A percentile compares a stretch with the other conserved stretches of the same genome.
phyloP scores from a whole-genome alignment of 2,113 vertebrate genomes.

The Cacatua alba region DNA sequence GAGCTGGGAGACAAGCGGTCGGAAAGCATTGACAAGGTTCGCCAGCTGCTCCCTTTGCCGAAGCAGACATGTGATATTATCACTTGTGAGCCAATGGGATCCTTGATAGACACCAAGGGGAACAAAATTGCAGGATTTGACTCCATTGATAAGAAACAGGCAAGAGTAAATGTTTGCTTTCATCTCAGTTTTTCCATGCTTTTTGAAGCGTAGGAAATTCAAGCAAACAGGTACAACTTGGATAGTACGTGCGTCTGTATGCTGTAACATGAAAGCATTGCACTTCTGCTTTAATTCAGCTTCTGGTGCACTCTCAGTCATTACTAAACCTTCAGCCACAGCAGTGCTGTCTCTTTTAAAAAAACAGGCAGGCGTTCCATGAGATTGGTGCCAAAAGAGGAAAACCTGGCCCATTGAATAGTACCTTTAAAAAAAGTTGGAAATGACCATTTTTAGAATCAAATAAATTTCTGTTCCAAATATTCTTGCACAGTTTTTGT shows the following conservation, averaged over 20 bases:
- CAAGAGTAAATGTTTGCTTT: constrained; percentile 59
- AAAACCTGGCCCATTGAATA: neutral
- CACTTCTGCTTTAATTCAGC: neutral
- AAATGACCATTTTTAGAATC: neutral
- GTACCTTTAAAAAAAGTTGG: neutral
- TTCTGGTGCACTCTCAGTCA: neutral
- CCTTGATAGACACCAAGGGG: constrained; percentile 78
- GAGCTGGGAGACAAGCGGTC: no score
- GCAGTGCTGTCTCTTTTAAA: neutral
- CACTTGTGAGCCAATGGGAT: constrained; percentile 78
- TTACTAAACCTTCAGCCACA: neutral
- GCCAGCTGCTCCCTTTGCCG: no score
- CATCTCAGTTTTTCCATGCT: neutral
- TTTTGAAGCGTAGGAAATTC: neutral
- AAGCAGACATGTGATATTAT: constrained; percentile 65
- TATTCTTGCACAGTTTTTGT: no score
- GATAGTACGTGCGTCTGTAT: accelerated
- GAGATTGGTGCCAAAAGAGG: neutral
- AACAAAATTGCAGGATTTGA: constrained; percentile 80
- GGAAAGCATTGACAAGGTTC: no score
- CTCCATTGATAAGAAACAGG: constrained; percentile 83
- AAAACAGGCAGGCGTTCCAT: no score
- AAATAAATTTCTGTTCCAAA: neutral
- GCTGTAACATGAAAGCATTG: accelerated
- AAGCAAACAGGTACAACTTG: neutral